Percentiles rank a stretch among this genome's conserved stretches.
phyloP scores from a whole-genome alignment of 2,888 invertebrate species.

The Anarsia innoxiella region DNA sequence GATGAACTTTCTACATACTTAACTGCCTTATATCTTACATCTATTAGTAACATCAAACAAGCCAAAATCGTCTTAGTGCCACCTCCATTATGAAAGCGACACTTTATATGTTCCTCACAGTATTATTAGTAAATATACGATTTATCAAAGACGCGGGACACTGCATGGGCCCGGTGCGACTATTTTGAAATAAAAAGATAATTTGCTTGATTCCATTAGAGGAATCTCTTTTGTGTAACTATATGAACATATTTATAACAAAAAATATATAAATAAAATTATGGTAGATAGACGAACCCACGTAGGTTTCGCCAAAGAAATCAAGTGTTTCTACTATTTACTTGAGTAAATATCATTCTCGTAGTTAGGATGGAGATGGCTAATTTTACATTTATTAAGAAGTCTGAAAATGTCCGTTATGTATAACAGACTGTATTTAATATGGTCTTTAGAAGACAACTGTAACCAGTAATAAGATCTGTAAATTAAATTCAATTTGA shows the following conservation, averaged over 20 bases:
- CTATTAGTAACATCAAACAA: slow-evolving; percentile 56
- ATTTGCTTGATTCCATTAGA: not conserved
- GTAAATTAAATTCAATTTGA: slow-evolving; percentile 58
- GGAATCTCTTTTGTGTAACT: not conserved
- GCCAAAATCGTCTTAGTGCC: slow-evolving; percentile 66
- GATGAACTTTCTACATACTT: too few species aligned
- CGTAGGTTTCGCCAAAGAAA: slow-evolving; percentile 55
- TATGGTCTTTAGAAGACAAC: slow-evolving; percentile 57
- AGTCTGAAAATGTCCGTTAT: slow-evolving; percentile 62
- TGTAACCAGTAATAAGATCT: slow-evolving; percentile 57
- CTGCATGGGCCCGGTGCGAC: slow-evolving; percentile 53
- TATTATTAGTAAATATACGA: slow-evolving; percentile 56
- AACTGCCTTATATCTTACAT: too few species aligned
- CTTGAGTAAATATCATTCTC: slow-evolving; percentile 58
- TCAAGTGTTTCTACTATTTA: slow-evolving; percentile 59
- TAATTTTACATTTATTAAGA: slow-evolving; percentile 56
- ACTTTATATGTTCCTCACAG: slow-evolving; percentile 68
- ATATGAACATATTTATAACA: too few species aligned
- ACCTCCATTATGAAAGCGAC: slow-evolving; percentile 38
- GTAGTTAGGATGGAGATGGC: slow-evolving; percentile 65
- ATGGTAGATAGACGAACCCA: slow-evolving; percentile 42
- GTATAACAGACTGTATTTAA: slow-evolving; percentile 52
- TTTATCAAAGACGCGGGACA: slow-evolving; percentile 31
- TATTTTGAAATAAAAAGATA: slow-evolving; percentile 7
- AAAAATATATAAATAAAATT: slow-evolving; percentile 18